Evolutionary conservation across 2,113 vertebrate species (phyloP).

Genomic region (Donacobius atricapilla): DNA sequence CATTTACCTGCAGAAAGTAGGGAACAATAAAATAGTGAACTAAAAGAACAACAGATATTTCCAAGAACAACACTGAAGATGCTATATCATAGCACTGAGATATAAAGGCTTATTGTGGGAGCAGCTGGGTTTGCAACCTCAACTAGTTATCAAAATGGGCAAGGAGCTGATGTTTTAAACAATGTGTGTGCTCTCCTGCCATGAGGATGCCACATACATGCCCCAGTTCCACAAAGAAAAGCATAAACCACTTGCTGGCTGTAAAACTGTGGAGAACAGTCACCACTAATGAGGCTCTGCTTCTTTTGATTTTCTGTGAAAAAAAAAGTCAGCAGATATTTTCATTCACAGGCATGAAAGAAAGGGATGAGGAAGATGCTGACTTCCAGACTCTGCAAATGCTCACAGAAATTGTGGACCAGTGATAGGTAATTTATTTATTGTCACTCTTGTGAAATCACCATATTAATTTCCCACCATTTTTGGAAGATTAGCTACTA

Average conservation of each 20-base stretch:
- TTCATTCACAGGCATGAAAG: not conserved
- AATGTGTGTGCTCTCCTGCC: not conserved
- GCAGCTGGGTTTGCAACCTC: not conserved
- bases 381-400: not conserved
- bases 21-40: not conserved
- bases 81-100: not conserved
- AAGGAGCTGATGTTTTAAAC: not conserved
- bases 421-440: conserved; percentile 1
- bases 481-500: not conserved
- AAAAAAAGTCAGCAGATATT: not conserved
- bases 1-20: not conserved
- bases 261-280: not conserved
- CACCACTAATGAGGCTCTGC: not conserved
- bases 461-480: not conserved
- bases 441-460: not conserved
- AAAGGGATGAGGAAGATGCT: not conserved
- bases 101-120: not conserved
- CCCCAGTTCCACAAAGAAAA: not conserved
- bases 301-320: not conserved
- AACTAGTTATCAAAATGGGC: not conserved
- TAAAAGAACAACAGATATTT: not conserved
- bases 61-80: not conserved
- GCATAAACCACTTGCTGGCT: not conserved
- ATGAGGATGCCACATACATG: not conserved
- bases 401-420: not conserved